Conservation (phyloP, 2,113 vertebrate species). For the Benitochromis conjunctus region DNA sequence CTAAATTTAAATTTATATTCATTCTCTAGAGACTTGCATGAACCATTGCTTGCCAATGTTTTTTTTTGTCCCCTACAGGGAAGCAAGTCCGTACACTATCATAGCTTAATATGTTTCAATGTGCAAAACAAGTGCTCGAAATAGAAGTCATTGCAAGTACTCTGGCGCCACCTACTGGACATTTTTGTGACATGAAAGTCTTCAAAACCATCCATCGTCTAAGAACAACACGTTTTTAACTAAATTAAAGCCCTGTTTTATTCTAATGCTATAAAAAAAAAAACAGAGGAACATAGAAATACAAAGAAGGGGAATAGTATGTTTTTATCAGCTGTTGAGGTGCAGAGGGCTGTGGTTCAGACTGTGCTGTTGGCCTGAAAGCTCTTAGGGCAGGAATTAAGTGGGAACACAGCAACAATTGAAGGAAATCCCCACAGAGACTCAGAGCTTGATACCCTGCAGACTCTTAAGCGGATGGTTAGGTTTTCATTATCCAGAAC, state of each 20-base stretch:
- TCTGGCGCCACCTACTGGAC: conserved; percentile 32
- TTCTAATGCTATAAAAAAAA: not conserved
- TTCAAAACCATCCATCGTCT: not conserved
- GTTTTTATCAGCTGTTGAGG: not conserved
- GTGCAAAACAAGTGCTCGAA: not conserved
- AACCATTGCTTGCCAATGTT: not conserved
- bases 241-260: not conserved
- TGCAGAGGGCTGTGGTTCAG: not conserved
- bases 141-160: not conserved
- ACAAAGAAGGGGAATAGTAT: not conserved
- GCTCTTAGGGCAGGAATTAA: not conserved
- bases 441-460: conserved; percentile 21
- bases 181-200: not conserved
- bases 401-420: conserved; percentile 62
- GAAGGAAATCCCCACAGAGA: conserved; percentile 67
- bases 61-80: not conserved
- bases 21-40: not conserved
- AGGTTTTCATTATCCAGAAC: conserved; percentile 21
- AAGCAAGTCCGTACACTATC: not conserved
- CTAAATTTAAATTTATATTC: not conserved
- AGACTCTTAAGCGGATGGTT: not conserved
- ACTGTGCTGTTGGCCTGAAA: not conserved
- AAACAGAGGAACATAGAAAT: not conserved
- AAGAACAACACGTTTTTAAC: not conserved
- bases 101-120: not conserved